These are phyloP conservation scores for Chrysemys picta DNA, from an alignment of 2,113 vertebrate species.

Conservation along the genomic window DNA sequence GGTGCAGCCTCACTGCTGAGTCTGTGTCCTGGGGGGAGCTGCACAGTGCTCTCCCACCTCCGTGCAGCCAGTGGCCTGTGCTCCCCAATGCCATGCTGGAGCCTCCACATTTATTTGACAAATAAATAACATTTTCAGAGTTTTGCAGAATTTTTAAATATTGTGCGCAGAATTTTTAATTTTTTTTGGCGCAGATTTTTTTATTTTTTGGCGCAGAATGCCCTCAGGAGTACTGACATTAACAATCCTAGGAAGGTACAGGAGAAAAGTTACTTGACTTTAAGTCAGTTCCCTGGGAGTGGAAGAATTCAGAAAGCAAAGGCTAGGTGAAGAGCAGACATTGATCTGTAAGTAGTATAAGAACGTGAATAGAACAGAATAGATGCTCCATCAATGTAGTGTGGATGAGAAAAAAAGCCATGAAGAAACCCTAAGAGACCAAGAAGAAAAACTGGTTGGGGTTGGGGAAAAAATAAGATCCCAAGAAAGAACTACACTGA, in stretches of 20 bases:
- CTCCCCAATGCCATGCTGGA: too few relatives aligned
- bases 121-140: too few relatives aligned
- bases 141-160: too few relatives aligned
- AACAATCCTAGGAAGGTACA: neutral
- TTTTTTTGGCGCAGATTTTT: too few relatives aligned
- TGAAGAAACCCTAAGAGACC: neutral
- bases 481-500: neutral
- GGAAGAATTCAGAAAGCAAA: neutral
- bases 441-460: accelerated
- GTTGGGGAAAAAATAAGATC: neutral
- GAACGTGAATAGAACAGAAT: neutral
- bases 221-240: neutral
- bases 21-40: too few relatives aligned
- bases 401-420: neutral
- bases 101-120: too few relatives aligned
- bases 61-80: too few relatives aligned
- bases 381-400: accelerated
- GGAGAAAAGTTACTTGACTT: neutral
- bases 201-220: too few relatives aligned
- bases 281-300: accelerated
- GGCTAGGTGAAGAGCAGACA: neutral
- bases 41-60: too few relatives aligned
- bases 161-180: too few relatives aligned
- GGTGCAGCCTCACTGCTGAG: too few relatives aligned
- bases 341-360: neutral